phyloP scores from a whole-genome alignment of 35 echinoderm and acorn worm genomes.

The Nesometra sesokonis region DNA sequence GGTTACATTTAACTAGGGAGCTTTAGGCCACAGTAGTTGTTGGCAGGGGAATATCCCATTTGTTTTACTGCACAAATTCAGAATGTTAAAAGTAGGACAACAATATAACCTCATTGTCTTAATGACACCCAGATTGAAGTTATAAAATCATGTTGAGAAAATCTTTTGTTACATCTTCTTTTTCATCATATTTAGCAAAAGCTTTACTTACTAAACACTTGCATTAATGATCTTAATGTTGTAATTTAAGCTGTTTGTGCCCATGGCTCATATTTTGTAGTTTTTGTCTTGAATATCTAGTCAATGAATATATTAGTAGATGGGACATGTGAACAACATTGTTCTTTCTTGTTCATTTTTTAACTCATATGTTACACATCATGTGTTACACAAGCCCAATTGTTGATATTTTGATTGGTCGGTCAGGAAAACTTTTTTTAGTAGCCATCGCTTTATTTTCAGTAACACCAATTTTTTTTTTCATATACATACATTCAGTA shows the following conservation, averaged over 20 bases:
- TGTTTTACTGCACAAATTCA: background rate
- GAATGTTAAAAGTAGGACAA: background rate
- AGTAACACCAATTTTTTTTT: too few relatives aligned
- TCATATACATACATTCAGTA: too few relatives aligned
- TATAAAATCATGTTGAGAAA: background rate
- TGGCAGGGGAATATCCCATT: background rate
- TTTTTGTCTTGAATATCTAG: background rate
- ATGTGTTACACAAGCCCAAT: background rate
- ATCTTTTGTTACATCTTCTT: too few relatives aligned
- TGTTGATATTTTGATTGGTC: too few relatives aligned
- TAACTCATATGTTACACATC: background rate
- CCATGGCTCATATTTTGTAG: background rate
- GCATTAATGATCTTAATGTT: background rate
- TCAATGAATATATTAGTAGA: background rate
- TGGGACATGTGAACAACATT: background rate
- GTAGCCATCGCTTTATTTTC: too few relatives aligned
- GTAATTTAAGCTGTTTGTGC: background rate
- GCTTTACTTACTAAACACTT: background rate
- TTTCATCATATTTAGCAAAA: background rate
- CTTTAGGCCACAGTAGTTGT: background rate
- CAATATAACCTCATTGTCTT: background rate
- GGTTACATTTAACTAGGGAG: background rate
- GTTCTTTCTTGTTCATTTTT: background rate
- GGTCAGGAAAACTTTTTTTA: too few relatives aligned
- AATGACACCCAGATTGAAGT: background rate